These are phyloP conservation scores for Idaea dimidiata DNA, from an alignment of 2,888 invertebrate genomes.

Conservation along the genomic window DNA sequence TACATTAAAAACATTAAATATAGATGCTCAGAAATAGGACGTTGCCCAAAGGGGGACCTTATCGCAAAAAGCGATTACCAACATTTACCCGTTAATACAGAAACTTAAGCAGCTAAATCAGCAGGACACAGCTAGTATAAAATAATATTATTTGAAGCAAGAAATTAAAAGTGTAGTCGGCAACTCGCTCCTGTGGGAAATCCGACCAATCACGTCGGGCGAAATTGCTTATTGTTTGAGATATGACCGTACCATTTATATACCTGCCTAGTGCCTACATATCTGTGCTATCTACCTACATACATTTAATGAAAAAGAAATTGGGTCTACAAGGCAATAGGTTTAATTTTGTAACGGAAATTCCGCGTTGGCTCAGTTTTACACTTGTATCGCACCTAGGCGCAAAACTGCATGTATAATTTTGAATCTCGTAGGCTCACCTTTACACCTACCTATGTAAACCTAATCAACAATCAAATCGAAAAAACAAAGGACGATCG, in stretches of 20 bases:
- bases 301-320: not conserved
- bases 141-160: conserved; percentile 36
- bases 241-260: conserved; percentile 39
- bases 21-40: no score
- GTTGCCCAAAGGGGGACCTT: no score
- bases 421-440: no score
- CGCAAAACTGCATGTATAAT: no score
- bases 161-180: conserved; percentile 74
- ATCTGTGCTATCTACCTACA: not conserved
- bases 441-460: no score
- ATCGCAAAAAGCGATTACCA: no score
- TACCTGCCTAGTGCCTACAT: conserved; percentile 16
- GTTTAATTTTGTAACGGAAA: not conserved
- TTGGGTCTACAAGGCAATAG: not conserved
- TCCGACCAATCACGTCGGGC: conserved; percentile 69
- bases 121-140: not conserved
- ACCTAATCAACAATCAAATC: no score
- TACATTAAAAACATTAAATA: no score
- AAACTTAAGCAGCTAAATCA: no score
- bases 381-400: no score
- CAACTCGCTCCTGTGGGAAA: conserved; percentile 61
- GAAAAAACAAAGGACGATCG: no score
- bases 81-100: no score
- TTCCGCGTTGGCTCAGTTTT: not conserved
- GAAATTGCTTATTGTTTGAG: conserved; percentile 58